Percentiles rank a stretch among this genome's conserved stretches.
These are phyloP conservation scores for Atta colombica DNA, from an alignment of 1,140 invertebrate genomes.

Conservation along the genomic window DNA sequence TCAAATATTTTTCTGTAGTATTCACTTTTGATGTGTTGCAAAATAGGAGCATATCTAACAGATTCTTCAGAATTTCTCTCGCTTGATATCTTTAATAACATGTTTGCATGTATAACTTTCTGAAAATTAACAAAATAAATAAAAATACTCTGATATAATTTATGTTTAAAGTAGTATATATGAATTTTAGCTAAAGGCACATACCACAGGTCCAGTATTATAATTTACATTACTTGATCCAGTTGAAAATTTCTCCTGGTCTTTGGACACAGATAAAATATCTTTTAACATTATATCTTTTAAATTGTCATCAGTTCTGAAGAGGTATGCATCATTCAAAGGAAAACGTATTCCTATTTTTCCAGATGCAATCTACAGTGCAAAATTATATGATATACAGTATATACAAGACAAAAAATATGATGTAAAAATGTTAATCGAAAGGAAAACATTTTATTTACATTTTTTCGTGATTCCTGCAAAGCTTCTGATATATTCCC, in stretches of 20 bases:
- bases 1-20: slow-evolving; percentile 23
- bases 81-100: slow-evolving; percentile 85
- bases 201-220: slow-evolving; percentile 83
- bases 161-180: background rate
- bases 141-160: background rate
- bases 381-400: slow-evolving; percentile 12
- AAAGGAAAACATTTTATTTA: slow-evolving; percentile 63
- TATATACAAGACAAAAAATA: background rate
- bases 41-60: slow-evolving; percentile 85
- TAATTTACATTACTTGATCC: slow-evolving; percentile 86
- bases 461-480: slow-evolving; percentile 83
- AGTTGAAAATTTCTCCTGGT: slow-evolving; percentile 79
- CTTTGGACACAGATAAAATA: slow-evolving; percentile 84
- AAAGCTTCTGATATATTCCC: slow-evolving; percentile 78
- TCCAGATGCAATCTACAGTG: slow-evolving; percentile 88
- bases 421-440: slow-evolving; percentile 22
- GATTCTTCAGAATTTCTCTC: slow-evolving; percentile 80
- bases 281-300: slow-evolving; percentile 88
- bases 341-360: slow-evolving; percentile 89
- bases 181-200: slow-evolving; percentile 24
- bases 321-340: slow-evolving; percentile 88
- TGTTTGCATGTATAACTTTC: slow-evolving; percentile 83
- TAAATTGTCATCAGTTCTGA: slow-evolving; percentile 87
- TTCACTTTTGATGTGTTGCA: slow-evolving; percentile 86
- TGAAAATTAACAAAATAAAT: slow-evolving; percentile 70